Evolutionary conservation across 1,140 invertebrate species (phyloP), one percentile per base, ranked within the genome.

Genomic region (Lordiphosa clarofinis): DNA sequence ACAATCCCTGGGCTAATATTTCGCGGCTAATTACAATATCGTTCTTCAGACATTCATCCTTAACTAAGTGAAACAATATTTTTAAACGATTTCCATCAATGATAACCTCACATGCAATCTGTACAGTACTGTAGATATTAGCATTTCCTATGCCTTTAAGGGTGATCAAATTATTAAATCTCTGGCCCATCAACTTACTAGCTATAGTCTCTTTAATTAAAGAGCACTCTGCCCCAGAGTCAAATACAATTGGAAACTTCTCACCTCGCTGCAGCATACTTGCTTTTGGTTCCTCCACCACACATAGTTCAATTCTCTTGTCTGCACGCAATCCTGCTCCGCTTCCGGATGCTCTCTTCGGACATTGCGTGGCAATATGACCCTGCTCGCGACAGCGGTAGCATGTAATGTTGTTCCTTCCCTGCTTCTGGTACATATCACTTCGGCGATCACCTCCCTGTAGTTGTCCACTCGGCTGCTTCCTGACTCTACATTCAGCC

Each of bases 351-450:
- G 24, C 11, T 10, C 36, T 39, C 36, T 48, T 48, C 3, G 43
- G 54, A 10, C 54, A 56, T 37, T 56, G 10, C 4, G 54, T 9
- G 4, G 38, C 24, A n/a, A 53, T 35, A 10, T 53, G 28, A 0
- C 50, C 39, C 5, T 24, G 50, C 24, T 53, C 54, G n/a, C 28
- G 19, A 12, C 54, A 56, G 13, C 43, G 24, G 10, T 56, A 56
- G 5, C 35, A 56, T 10, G 35, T 47, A 6, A 42, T 7, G 12
- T 19, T 31, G 12, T 33, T 31, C 6, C 2, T 31, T 31, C 7
- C 7, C 28, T 2, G 28, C 28, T 8, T 7, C 7, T 31, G 28
- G 7, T 31, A 31, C 28, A 2, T 7, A 2, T 31, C 28, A 31
- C 28, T 3, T 0, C 7, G 2, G 2, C 28, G 28, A 8, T 31